Conservation (phyloP, 2,797 vertebrate genomes). For the Chelon labrosus region DNA sequence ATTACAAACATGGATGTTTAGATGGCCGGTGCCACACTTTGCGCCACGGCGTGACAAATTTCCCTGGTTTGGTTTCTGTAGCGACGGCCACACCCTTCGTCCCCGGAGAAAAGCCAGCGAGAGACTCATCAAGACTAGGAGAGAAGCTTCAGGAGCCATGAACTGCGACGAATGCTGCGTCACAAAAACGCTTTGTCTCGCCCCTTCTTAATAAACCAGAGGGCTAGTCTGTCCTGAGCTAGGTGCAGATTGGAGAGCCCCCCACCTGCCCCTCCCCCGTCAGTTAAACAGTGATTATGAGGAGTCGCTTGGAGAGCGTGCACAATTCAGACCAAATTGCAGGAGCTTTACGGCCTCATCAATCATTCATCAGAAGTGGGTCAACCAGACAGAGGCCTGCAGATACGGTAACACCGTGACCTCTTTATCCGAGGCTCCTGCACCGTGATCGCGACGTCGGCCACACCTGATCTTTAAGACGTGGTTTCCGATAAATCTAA, state of each 20-base stretch:
- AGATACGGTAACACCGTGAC: neutral
- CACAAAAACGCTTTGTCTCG: neutral
- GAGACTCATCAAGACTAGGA: slow-evolving; percentile 8
- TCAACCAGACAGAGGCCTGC: slow-evolving; percentile 41
- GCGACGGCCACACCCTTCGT: slow-evolving; percentile 49
- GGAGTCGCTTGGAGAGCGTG: slow-evolving; percentile 34
- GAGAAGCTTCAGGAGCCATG: slow-evolving; percentile 6
- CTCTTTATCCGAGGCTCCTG: slow-evolving; percentile 12
- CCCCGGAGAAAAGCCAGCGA: slow-evolving; percentile 14
- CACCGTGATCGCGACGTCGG: neutral
- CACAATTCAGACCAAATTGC: slow-evolving; percentile 23
- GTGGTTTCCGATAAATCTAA: too few species aligned
- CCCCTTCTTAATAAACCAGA: neutral
- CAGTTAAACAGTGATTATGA: neutral
- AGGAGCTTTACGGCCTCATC: slow-evolving; percentile 27
- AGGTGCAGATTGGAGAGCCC: neutral
- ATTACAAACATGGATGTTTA: neutral
- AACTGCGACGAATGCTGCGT: slow-evolving; percentile 1
- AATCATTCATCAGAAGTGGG: slow-evolving; percentile 57
- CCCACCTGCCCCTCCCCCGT: too few species aligned
- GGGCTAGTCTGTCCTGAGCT: neutral
- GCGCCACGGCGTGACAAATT: slow-evolving; percentile 10
- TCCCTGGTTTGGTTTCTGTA: slow-evolving; percentile 21
- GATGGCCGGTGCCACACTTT: neutral
- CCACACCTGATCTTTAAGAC: too few species aligned